Conservation (phyloP, 2,888 invertebrate genomes). For the Nephrotoma flavescens region DNA sequence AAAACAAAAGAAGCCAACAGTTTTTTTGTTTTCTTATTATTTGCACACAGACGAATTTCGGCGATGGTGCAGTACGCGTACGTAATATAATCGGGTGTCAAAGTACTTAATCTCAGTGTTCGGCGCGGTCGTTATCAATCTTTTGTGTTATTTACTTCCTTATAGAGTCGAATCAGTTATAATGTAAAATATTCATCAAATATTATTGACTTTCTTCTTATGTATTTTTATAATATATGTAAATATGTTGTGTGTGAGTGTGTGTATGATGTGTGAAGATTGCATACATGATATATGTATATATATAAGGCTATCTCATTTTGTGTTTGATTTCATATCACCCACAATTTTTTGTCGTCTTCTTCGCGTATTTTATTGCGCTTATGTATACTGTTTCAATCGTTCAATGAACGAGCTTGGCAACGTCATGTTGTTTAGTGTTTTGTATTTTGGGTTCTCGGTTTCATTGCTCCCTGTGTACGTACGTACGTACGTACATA, state of each 20-base stretch:
- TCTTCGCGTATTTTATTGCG: background rate
- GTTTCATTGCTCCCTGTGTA: background rate
- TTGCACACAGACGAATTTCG: background rate
- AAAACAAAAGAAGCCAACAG: background rate
- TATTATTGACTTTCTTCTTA: background rate
- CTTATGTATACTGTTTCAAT: background rate
- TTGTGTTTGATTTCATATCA: background rate
- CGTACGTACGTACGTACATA: background rate
- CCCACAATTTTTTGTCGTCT: background rate
- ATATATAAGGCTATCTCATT: background rate
- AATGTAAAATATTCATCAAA: background rate
- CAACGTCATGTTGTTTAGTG: background rate
- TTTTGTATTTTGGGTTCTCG: background rate
- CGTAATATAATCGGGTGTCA: background rate
- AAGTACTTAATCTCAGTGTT: background rate
- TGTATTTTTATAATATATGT: background rate
- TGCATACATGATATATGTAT: background rate
- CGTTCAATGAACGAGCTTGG: background rate
- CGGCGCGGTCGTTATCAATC: background rate
- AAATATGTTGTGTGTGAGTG: background rate
- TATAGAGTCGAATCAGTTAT: background rate
- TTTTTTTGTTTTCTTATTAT: background rate
- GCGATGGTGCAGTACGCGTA: background rate
- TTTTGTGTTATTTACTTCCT: background rate
- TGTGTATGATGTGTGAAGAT: background rate